A percentile compares a stretch with the other conserved stretches of the same genome.
phyloP scores from a whole-genome alignment of 2,113 vertebrate genomes.

The Tympanuchus pallidicinctus region DNA sequence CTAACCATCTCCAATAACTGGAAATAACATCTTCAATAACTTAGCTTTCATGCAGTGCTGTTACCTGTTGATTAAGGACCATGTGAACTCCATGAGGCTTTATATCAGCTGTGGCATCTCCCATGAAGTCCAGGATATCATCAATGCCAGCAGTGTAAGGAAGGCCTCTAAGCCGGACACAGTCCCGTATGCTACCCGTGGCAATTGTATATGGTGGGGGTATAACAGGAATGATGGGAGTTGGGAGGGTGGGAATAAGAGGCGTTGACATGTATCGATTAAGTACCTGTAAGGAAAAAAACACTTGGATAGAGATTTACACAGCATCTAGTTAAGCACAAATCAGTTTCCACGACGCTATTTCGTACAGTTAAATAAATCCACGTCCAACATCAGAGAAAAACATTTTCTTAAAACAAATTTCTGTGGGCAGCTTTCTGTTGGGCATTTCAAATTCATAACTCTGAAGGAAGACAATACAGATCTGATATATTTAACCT shows the following conservation, averaged over 20 bases:
- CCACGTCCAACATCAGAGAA: neutral
- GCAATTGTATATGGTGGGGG: slow-evolving; percentile 86
- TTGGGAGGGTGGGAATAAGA: slow-evolving; percentile 88
- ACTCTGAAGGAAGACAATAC: neutral
- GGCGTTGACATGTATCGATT: slow-evolving; percentile 94
- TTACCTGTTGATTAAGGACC: slow-evolving; percentile 98
- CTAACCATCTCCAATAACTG: neutral
- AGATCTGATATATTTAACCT: neutral
- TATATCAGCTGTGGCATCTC: slow-evolving; percentile 91
- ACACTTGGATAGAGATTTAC: neutral
- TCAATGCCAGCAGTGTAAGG: slow-evolving; percentile 94
- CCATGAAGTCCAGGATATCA: slow-evolving; percentile 95
- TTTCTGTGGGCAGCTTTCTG: neutral
- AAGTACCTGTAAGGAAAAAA: slow-evolving; percentile 81
- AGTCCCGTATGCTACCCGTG: slow-evolving; percentile 85
- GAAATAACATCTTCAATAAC: neutral
- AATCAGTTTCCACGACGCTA: neutral
- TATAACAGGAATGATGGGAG: slow-evolving; percentile 87
- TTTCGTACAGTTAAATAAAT: neutral
- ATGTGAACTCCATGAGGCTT: slow-evolving; percentile 96
- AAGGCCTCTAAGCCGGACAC: slow-evolving; percentile 90
- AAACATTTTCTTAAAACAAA: neutral
- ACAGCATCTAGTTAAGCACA: neutral
- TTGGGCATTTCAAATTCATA: neutral
- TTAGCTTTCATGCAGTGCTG: neutral